These are phyloP conservation scores for Gila robusta DNA, from an alignment of 2,797 vertebrate genomes.

Conservation along the genomic window DNA sequence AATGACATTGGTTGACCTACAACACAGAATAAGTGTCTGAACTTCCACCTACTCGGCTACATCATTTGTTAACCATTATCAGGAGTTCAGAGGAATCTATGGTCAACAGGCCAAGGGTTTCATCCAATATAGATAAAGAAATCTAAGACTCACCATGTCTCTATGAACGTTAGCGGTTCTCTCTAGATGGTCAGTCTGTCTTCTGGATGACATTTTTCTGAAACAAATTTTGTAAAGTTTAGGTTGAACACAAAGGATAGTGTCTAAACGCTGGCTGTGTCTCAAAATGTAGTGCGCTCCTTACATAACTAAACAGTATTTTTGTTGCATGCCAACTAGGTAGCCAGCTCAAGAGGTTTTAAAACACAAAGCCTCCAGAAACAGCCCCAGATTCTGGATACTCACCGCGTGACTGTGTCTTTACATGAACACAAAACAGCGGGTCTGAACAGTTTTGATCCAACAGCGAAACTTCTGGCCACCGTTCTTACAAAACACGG, in stretches of 20 bases:
- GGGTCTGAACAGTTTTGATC: conserved; percentile 80
- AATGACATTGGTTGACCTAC: conserved; percentile 12
- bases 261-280: background rate
- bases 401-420: conserved; percentile 24
- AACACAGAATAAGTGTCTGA: conserved; percentile 4
- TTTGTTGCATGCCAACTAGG: background rate
- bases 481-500: background rate
- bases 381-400: background rate
- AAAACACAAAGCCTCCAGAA: background rate
- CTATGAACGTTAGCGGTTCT: conserved; percentile 88
- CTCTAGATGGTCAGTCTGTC: conserved; percentile 88
- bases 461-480: conserved; percentile 58
- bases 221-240: conserved; percentile 63
- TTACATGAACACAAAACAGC: conserved; percentile 65
- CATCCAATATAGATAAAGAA: background rate
- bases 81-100: background rate
- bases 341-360: background rate
- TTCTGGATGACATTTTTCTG: conserved; percentile 83
- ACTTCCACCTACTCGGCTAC: conserved; percentile 22
- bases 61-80: background rate
- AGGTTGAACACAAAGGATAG: background rate
- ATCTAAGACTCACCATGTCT: conserved; percentile 82
- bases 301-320: background rate
- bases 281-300: background rate
- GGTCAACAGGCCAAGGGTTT: background rate